These are phyloP conservation scores for Zaprionus obscuricornis DNA, from an alignment of 2,888 invertebrate genomes.

Conservation along the genomic window DNA sequence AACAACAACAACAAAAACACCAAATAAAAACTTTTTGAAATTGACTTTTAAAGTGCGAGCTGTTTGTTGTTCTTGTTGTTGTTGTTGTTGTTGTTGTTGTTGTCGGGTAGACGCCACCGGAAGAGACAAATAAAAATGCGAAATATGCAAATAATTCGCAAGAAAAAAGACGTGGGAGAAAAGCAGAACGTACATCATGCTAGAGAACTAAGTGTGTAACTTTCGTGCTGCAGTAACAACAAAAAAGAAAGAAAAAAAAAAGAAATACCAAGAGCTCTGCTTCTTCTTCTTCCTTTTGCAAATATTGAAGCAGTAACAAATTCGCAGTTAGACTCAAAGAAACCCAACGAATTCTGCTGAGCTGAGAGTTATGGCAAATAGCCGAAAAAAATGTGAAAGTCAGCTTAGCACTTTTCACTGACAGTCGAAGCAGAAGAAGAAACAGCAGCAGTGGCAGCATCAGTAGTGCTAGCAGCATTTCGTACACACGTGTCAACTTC, in stretches of 20 bases:
- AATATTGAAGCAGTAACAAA: conserved; percentile 10
- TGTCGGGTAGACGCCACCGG: too few relatives aligned
- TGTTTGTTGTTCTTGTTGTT: too few relatives aligned
- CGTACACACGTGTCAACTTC: conserved; percentile 47
- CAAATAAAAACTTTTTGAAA: conserved; percentile 48
- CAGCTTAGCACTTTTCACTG: conserved; percentile 33
- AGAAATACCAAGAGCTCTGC: too few relatives aligned
- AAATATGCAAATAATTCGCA: conserved; percentile 45
- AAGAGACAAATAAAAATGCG: conserved; percentile 14
- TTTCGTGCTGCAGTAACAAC: too few relatives aligned
- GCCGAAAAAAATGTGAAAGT: conserved; percentile 5
- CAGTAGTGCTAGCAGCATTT: too few relatives aligned
- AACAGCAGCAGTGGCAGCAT: conserved; percentile 14
- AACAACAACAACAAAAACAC: conserved; percentile 1
- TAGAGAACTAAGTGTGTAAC: conserved; percentile 16
- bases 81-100: too few relatives aligned
- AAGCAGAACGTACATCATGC: conserved; percentile 1
- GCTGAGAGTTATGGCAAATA: conserved; percentile 11
- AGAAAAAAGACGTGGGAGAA: conserved; percentile 1
- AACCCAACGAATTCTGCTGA: neutral
- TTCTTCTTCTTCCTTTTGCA: conserved; percentile 12
- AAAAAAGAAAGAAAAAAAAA: too few relatives aligned
- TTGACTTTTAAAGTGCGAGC: conserved; percentile 63
- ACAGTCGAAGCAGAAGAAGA: conserved; percentile 24
- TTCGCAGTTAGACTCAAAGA: neutral